Conservation (phyloP, 2,113 vertebrate genomes). For the Motacilla alba region DNA sequence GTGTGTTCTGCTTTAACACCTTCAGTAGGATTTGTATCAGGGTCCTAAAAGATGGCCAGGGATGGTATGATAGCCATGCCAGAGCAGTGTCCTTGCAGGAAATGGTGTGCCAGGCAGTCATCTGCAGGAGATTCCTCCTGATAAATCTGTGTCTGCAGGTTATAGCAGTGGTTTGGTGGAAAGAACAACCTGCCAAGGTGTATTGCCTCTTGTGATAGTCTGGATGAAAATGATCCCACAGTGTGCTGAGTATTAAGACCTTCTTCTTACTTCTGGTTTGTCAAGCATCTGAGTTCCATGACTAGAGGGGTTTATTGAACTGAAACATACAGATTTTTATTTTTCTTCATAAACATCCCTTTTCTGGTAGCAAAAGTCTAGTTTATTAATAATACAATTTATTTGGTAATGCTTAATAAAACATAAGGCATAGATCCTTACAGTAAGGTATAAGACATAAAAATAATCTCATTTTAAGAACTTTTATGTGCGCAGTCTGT, state of each 20-base stretch:
- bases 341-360: background rate
- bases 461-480: background rate
- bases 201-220: background rate
- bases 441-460: background rate
- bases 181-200: background rate
- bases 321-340: background rate
- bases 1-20: background rate
- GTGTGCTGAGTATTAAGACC: background rate
- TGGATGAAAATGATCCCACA: background rate
- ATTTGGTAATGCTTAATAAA: background rate
- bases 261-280: background rate
- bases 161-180: background rate
- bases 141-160: background rate
- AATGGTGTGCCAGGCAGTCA: background rate
- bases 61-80: rapidly evolving
- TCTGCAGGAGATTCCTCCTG: background rate
- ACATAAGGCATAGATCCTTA: background rate
- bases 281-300: background rate
- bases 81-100: background rate
- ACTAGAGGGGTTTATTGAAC: background rate
- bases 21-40: background rate
- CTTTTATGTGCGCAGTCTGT: background rate
- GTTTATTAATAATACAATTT: background rate
- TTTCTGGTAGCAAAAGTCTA: background rate
- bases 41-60: background rate